Base-by-base conservation (phyloP, 2,888 invertebrate species). In the Aphidius colemani region DNA sequence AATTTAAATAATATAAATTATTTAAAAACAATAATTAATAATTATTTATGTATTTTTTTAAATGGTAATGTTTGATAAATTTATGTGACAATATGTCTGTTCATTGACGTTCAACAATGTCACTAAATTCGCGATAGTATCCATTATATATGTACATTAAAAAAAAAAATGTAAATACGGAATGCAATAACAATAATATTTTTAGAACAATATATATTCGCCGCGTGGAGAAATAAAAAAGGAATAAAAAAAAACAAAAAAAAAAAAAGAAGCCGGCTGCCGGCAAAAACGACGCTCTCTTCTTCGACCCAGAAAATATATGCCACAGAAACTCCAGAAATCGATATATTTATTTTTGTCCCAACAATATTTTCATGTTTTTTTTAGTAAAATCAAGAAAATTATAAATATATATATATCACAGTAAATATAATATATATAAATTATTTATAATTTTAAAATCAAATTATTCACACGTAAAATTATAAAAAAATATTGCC, bases 91-190 rank as follows among this genome's bases (percentile, higher is more conserved):
- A 55, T 69, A 70, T 74, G 74, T 74, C 73, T 74, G 70, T 30
- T 30, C 30, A 65, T 72, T 68, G 59, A 66, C 64, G 67, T 70
- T 63, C 56, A 70, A 70, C 66, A 67, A 66, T 65, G 66, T 69
- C 72, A 62, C 64, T 53, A 64, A 68, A 69, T 73, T 70, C 71
- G 68, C 74, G 66, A 67, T 69, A 75, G 74, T 72, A 74, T 75
- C 71, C 75, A 75, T 75, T 68, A 75, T 74, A 73, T 69, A 70
- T 44, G 10, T 49, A 7, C 43, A 58, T 7, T 9, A 41, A 30
- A 18, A 9, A 40, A 43, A 7, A 18, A 49, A 48, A 46, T 39
- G 40, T 46, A 11, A 41, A 59, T 40, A 53, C n/a, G 45, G 5
- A 30, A 30, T 30, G 30, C 30, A 30, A 30, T 30, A 30, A 30